Conservation (phyloP, 2,888 invertebrate genomes). For the Andrena haemorrhoa region DNA sequence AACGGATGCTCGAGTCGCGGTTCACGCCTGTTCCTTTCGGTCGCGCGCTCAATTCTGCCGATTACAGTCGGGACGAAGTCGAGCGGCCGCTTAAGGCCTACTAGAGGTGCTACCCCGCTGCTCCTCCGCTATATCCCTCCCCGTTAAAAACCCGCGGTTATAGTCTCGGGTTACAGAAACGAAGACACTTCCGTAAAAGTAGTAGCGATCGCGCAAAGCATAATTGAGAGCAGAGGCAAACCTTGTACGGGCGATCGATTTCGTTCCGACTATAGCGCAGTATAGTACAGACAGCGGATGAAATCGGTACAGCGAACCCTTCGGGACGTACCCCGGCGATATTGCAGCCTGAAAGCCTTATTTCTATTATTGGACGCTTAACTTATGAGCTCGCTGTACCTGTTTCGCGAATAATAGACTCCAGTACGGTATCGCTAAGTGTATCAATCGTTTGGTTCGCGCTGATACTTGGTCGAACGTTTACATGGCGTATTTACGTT, state of each 20-base stretch:
- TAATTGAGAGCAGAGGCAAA: not conserved
- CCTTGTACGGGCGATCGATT: not conserved
- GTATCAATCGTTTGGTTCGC: not conserved
- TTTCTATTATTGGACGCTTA: not conserved
- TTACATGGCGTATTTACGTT: too few relatives aligned
- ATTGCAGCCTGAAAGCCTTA: not conserved
- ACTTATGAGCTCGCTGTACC: not conserved
- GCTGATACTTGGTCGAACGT: too few relatives aligned
- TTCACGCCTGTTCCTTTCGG: slow-evolving; percentile 6
- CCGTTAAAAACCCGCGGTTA: not conserved
- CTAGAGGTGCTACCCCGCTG: too few relatives aligned
- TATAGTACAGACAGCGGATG: not conserved
- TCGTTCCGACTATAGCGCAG: not conserved
- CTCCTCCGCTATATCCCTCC: not conserved
- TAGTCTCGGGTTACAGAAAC: not conserved
- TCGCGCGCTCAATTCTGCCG: not conserved
- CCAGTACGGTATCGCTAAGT: not conserved
- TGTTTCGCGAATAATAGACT: not conserved
- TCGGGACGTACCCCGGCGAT: not conserved
- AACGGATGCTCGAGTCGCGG: not conserved
- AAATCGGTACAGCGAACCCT: not conserved
- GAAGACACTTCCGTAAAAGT: not conserved
- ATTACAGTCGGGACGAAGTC: not conserved
- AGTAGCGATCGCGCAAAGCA: not conserved
- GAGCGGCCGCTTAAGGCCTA: not conserved